Percentiles rank a stretch among this genome's conserved stretches.
Conservation (phyloP, 1,140 invertebrate genomes). For the Bombyx mandarina region DNA sequence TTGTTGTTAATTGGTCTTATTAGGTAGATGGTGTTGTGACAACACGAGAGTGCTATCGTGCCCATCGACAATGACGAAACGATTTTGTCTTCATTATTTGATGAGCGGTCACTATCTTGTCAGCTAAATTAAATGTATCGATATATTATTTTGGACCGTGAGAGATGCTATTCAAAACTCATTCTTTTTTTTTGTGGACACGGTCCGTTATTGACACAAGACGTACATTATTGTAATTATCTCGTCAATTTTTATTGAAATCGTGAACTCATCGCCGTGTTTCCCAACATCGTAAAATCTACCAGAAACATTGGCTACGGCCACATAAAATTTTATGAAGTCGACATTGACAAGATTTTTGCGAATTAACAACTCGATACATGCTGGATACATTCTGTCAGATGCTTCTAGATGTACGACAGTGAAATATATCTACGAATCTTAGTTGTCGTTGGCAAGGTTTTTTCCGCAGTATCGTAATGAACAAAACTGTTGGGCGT, state of each 20-base stretch:
- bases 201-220: constrained; percentile 39
- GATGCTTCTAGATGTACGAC: too few species aligned
- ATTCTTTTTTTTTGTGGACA: constrained; percentile 49
- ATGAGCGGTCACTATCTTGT: constrained; percentile 68
- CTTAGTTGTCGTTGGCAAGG: too few species aligned
- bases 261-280: constrained; percentile 12
- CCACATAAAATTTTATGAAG: neutral
- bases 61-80: constrained; percentile 70
- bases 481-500: too few species aligned
- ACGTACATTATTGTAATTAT: constrained; percentile 35
- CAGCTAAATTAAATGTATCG: constrained; percentile 70
- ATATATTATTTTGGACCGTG: constrained; percentile 66
- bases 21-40: constrained; percentile 69
- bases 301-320: too few species aligned
- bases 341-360: neutral
- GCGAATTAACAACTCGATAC: neutral
- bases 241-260: constrained; percentile 22
- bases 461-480: too few species aligned
- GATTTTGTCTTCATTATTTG: constrained; percentile 69
- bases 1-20: constrained; percentile 69
- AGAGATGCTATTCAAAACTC: constrained; percentile 50
- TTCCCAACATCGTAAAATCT: constrained; percentile 6
- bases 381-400: too few species aligned
- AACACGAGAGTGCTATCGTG: constrained; percentile 68
- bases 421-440: too few species aligned